phyloP scores from a whole-genome alignment of 2,888 invertebrate genomes.

The Melitaea athalia region DNA sequence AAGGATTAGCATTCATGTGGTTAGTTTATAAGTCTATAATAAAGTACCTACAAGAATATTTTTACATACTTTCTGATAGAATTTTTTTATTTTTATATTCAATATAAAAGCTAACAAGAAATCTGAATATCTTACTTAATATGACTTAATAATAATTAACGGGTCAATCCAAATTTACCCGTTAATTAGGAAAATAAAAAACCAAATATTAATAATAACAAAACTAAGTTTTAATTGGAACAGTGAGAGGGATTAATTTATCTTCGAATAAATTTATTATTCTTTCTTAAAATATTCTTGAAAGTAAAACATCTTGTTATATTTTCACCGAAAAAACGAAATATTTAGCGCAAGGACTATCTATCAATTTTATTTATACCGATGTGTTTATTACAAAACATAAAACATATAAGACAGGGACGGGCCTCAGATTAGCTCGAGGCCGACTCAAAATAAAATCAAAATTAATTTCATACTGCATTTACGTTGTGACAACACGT shows the following conservation, averaged over 20 bases:
- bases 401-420: slow-evolving; percentile 21
- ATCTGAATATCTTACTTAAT: no score
- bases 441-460: slow-evolving; percentile 60
- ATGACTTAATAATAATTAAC: no score
- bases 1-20: slow-evolving; percentile 20
- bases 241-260: no score
- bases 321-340: neutral
- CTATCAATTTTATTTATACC: neutral
- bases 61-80: neutral
- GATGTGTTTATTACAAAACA: slow-evolving; percentile 11
- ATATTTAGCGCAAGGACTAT: slow-evolving; percentile 2
- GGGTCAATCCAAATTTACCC: no score
- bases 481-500: slow-evolving; percentile 52
- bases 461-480: slow-evolving; percentile 59
- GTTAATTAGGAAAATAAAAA: no score
- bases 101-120: no score
- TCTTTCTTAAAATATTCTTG: no score
- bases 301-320: no score
- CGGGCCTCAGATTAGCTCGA: slow-evolving; percentile 46
- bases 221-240: no score
- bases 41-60: neutral
- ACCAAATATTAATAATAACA: no score
- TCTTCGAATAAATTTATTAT: no score
- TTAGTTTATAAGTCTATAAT: slow-evolving; percentile 8
- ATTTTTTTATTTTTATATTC: no score